Percentiles rank a stretch among this genome's conserved stretches.
Evolutionary conservation across 37 sponge, comb jelly and placozoan species (phyloP).

Genomic region (Halichondria panicea): DNA sequence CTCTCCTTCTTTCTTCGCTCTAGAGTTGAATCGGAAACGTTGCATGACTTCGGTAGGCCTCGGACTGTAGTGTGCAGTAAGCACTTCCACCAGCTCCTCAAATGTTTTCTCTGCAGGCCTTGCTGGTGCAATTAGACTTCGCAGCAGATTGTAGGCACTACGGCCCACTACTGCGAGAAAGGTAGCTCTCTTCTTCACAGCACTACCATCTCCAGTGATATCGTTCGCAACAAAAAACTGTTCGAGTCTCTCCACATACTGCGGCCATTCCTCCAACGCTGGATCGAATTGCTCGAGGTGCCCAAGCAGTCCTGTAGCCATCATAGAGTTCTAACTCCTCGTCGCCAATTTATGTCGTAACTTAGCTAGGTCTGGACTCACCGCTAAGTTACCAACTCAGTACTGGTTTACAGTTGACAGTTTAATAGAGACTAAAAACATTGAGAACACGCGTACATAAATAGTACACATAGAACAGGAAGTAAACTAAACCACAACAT

Average conservation of each 20-base stretch:
- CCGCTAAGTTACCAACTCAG: too few relatives aligned
- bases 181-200: background rate
- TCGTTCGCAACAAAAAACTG: conserved; percentile 24
- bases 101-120: conserved; percentile 42
- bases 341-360: conserved; percentile 35
- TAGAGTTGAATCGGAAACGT: conserved; percentile 30
- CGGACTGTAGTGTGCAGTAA: conserved; percentile 31
- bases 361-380: too few relatives aligned
- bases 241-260: conserved; percentile 17
- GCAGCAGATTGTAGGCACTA: conserved; percentile 1
- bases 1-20: conserved; percentile 23
- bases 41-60: conserved; percentile 15
- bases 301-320: conserved; percentile 15
- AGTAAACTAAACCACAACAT: too few relatives aligned
- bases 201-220: background rate
- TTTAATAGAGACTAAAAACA: too few relatives aligned
- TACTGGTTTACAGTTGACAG: too few relatives aligned
- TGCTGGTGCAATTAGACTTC: conserved; percentile 4
- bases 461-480: too few relatives aligned
- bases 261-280: conserved; percentile 14
- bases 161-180: conserved; percentile 8
- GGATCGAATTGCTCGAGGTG: conserved; percentile 1
- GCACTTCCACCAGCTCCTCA: conserved; percentile 8
- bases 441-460: too few relatives aligned
- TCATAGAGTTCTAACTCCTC: conserved; percentile 3